Evolutionary conservation across 2,797 vertebrate genomes (phyloP).

Genomic region (Cirrhinus mrigala): DNA sequence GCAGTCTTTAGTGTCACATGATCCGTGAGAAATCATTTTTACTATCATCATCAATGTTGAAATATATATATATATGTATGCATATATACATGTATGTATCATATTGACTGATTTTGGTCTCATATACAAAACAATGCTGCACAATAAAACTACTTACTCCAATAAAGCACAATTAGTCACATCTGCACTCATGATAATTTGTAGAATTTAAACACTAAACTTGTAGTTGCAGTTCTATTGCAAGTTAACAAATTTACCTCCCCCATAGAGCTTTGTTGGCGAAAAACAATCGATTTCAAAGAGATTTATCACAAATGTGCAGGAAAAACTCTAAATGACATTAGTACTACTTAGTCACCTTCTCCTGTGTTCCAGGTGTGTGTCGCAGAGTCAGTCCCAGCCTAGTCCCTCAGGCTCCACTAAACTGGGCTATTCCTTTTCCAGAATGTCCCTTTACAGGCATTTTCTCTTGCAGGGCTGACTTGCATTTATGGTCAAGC

Average conservation of each 20-base stretch:
- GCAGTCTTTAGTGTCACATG: not conserved
- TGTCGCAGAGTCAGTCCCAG: constrained; percentile 29
- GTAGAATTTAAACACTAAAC: not conserved
- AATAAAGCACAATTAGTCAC: not conserved
- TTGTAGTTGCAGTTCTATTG: not conserved
- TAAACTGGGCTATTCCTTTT: constrained; percentile 27
- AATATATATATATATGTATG: not conserved
- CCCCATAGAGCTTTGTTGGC: not conserved
- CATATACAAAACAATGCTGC: not conserved
- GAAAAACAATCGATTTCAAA: not conserved
- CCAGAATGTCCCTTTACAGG: constrained; percentile 16
- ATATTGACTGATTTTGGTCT: not conserved
- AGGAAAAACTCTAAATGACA: constrained; percentile 15
- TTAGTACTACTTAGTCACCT: constrained; percentile 11
- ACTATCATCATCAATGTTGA: not conserved
- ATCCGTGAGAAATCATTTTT: not conserved
- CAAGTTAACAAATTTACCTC: not conserved
- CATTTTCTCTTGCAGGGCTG: constrained; percentile 15
- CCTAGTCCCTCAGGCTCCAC: constrained; percentile 14
- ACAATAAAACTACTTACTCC: not conserved
- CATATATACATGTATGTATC: not conserved
- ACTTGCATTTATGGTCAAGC: not conserved
- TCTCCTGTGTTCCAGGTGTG: constrained; percentile 31
- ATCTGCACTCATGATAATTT: not conserved
- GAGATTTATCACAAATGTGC: constrained; percentile 2